Evolutionary conservation across 2,888 invertebrate genomes (phyloP).

Genomic region (Eupeodes luniger): DNA sequence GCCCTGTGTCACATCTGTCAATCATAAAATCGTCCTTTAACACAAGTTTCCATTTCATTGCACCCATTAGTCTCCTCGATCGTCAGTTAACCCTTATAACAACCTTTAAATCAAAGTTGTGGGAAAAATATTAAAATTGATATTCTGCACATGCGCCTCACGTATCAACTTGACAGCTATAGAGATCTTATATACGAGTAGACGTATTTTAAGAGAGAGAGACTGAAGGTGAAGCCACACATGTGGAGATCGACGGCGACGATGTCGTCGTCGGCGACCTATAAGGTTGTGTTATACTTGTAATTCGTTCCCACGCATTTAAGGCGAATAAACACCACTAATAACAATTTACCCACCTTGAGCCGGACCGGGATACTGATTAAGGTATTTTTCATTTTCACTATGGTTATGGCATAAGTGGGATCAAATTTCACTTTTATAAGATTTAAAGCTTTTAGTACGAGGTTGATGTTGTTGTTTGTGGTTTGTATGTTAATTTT

Average conservation of each 20-base stretch:
- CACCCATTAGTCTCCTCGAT: constrained; percentile 13
- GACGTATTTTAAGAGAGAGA: too few species aligned
- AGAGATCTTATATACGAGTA: constrained; percentile 2
- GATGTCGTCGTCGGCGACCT: neutral
- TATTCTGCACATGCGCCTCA: constrained; percentile 62
- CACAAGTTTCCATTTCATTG: constrained; percentile 18
- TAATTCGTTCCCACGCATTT: constrained; percentile 71
- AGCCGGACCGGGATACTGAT: constrained; percentile 4
- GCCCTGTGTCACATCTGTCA: constrained; percentile 65
- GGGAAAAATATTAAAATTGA: constrained; percentile 60
- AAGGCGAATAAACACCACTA: constrained; percentile 47
- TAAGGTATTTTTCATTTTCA: constrained; percentile 14
- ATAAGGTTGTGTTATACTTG: constrained; percentile 48
- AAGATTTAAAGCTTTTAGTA: neutral
- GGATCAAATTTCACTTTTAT: constrained; percentile 55
- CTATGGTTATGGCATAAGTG: constrained; percentile 22
- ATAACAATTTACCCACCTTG: constrained; percentile 69
- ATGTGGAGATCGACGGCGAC: constrained; percentile 55
- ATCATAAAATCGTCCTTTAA: constrained; percentile 39
- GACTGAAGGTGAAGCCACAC: constrained; percentile 33
- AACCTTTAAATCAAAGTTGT: constrained; percentile 34
- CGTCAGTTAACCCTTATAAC: constrained; percentile 23
- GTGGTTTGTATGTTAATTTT: neutral
- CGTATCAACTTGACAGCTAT: constrained; percentile 22
- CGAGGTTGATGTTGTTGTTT: neutral